These are phyloP conservation scores for Siderastrea radians DNA, from an alignment of 92 coral and sea anemone genomes.

Conservation along the genomic window DNA sequence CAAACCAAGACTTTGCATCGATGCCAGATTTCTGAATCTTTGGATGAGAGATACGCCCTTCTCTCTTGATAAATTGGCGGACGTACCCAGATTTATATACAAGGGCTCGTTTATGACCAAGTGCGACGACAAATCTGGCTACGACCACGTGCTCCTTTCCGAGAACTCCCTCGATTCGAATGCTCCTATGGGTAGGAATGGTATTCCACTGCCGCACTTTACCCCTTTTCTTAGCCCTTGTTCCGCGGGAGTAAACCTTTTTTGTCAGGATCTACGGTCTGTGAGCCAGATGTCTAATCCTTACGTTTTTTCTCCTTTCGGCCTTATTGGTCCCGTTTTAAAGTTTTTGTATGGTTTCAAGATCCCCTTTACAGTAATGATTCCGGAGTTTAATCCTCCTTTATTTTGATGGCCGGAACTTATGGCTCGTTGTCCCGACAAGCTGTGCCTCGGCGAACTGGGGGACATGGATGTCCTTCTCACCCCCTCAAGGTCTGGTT, in stretches of 20 bases:
- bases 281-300: constrained; percentile 25
- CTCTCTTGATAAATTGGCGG: constrained; percentile 31
- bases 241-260: constrained; percentile 48
- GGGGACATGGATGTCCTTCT: constrained; percentile 7
- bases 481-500: constrained; percentile 36
- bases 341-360: constrained; percentile 13
- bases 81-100: constrained; percentile 22
- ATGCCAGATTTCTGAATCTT: constrained; percentile 14
- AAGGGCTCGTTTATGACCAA: constrained; percentile 16
- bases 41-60: constrained; percentile 16
- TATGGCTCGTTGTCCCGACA: not conserved
- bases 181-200: constrained; percentile 20
- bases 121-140: constrained; percentile 22
- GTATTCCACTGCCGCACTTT: constrained; percentile 43
- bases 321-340: constrained; percentile 28
- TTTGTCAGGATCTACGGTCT: constrained; percentile 31
- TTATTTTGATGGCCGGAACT: constrained; percentile 50
- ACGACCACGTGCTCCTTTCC: constrained; percentile 22
- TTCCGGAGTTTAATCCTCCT: constrained; percentile 11
- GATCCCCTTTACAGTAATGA: constrained; percentile 35
- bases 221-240: constrained; percentile 31
- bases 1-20: not conserved
- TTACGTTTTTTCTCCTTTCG: constrained; percentile 47
- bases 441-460: not conserved
- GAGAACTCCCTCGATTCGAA: constrained; percentile 50